Base-by-base conservation (phyloP, 2,797 vertebrate species). In the Enteromius treurensis region DNA sequence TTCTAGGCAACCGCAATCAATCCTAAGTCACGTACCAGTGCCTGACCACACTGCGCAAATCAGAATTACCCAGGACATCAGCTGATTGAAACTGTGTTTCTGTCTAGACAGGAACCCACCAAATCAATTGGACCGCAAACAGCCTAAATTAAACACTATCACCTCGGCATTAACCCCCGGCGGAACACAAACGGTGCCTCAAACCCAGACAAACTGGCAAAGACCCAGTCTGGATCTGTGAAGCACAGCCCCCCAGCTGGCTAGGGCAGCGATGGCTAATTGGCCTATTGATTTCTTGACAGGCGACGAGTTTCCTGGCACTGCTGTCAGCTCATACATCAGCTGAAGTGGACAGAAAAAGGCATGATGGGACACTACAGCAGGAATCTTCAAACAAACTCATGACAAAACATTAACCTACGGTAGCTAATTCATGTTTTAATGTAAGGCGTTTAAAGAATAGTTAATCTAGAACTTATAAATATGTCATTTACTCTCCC, bases 241-340 rank as follows among this genome's bases (percentile, higher is more conserved):
- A 17, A 70, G 62, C 64, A 62, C 49, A 69, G 60, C 70, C 29
- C 29, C 34, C 15, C 34, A 32, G 71, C 67, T 40, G 81, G 40
- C 29, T 55, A 53, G 26, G 40, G 49, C 60, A 67, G 68, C 58
- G 42, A 23, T 58, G 82, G 84, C 80, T 86, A 88, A 84, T 84
- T 84, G 80, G 60, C 49, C 62, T 32, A 86, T 83, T 80, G 77
- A 88, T 86, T 85, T 80, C 45, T 32, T 70, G 79, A 84, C 55
- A 75, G 14, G 53, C 2, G 51, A 68, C 26, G 42, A 69, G 23
- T 73, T 75, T 74, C 21, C 82, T 80, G 80, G 40, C 77, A 73
- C 69, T n/a, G 29, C 8, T 79, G 47, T 21, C 21, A n/a, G 69
- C 60, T 55, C 40, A 68, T 80, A 77, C 47, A 73, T 84, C 85